Conservation (phyloP, 2,113 vertebrate genomes). For the Hymenochirus boettgeri region DNA sequence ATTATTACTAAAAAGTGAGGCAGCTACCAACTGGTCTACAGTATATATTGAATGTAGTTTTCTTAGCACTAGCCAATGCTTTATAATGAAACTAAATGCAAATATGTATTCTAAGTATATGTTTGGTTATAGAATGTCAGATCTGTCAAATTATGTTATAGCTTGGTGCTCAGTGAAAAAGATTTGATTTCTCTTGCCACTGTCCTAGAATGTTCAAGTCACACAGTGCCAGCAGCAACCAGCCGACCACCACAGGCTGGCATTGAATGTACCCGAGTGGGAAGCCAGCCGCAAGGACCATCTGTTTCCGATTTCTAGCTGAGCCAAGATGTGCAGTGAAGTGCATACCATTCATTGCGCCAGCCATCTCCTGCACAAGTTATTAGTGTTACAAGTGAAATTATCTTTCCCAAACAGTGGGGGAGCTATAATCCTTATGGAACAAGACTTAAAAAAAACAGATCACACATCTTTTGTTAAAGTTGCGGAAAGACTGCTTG, state of each 20-base stretch:
- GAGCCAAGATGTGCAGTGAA: constrained; percentile 84
- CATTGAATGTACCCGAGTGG: constrained; percentile 72
- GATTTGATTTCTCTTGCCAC: constrained; percentile 81
- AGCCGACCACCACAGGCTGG: constrained; percentile 82
- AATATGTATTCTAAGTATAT: constrained; percentile 78
- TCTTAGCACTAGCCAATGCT: not conserved
- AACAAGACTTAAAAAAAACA: constrained; percentile 53
- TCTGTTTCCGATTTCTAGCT: constrained; percentile 82
- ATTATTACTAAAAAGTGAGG: too few relatives aligned
- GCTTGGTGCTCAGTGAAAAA: constrained; percentile 75
- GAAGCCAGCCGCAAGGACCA: constrained; percentile 87
- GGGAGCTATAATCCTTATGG: constrained; percentile 73
- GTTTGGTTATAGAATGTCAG: constrained; percentile 79
- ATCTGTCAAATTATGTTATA: constrained; percentile 79
- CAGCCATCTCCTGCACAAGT: constrained; percentile 70
- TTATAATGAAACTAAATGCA: constrained; percentile 68
- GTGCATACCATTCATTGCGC: constrained; percentile 68
- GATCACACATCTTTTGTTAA: constrained; percentile 57
- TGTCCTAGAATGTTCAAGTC: constrained; percentile 82
- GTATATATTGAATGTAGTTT: too few relatives aligned
- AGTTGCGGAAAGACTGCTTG: constrained; percentile 51
- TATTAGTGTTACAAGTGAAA: constrained; percentile 82
- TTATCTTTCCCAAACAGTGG: constrained; percentile 74
- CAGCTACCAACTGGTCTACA: too few relatives aligned
- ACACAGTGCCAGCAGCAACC: constrained; percentile 81